Conservation (phyloP, 2,113 vertebrate species). For the Sturnira hondurensis region DNA sequence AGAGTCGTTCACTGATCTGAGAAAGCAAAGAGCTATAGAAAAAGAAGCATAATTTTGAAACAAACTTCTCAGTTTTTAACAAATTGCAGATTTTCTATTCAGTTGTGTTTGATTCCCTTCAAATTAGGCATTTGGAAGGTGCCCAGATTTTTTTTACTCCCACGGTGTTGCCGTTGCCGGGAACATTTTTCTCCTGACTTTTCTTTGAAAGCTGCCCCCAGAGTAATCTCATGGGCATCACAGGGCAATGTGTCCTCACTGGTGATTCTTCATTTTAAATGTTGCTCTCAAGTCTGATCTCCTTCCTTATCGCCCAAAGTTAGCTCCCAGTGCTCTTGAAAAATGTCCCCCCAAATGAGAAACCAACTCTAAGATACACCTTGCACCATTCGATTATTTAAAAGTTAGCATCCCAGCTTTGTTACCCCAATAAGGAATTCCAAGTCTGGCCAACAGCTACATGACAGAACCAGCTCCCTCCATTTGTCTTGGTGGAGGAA, state of each 20-base stretch:
- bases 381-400: neutral
- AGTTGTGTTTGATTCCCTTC: neutral
- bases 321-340: neutral
- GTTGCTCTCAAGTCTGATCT: neutral
- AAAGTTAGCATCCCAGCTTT: neutral
- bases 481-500: neutral
- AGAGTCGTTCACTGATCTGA: neutral
- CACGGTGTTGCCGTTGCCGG: fast-evolving
- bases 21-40: neutral
- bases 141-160: neutral
- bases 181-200: neutral
- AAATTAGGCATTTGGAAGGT: neutral
- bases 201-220: slow-evolving; percentile 6
- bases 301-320: neutral
- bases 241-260: neutral
- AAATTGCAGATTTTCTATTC: neutral
- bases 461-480: neutral
- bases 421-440: neutral
- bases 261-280: slow-evolving; percentile 5
- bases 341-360: neutral
- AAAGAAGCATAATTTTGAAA: neutral
- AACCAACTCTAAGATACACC: neutral
- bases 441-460: neutral
- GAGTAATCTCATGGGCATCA: neutral
- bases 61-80: slow-evolving; percentile 17